Evolutionary conservation across 2,113 vertebrate species (phyloP).

Genomic region (Columba janthina): DNA sequence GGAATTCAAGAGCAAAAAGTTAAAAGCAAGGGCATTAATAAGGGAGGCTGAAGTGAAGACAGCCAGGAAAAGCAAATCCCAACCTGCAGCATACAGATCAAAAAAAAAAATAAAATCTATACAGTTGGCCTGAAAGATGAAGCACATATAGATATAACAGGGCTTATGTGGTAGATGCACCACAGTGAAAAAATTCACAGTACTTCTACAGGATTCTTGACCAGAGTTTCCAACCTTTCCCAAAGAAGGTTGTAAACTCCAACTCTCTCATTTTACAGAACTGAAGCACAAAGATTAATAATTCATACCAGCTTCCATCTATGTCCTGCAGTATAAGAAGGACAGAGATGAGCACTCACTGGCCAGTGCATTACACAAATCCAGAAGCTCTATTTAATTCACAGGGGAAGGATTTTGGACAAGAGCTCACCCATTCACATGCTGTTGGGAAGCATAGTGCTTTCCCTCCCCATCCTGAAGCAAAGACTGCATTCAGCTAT

Average conservation of each 20-base stretch:
- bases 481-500: background rate
- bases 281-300: background rate
- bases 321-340: background rate
- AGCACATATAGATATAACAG: background rate
- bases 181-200: background rate
- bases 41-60: background rate
- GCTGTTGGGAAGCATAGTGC: background rate
- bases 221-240: background rate
- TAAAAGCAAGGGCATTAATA: background rate
- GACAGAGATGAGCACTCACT: background rate
- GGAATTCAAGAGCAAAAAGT: background rate
- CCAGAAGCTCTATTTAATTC: background rate
- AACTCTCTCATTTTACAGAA: background rate
- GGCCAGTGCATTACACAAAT: background rate
- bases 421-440: background rate
- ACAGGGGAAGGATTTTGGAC: background rate
- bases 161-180: background rate
- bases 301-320: conserved; percentile 13
- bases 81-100: background rate
- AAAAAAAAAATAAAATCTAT: background rate
- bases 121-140: background rate
- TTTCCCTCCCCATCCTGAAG: background rate
- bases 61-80: conserved; percentile 14
- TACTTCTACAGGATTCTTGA: background rate
- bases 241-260: background rate